Percentiles rank a stretch among this genome's conserved stretches.
These are phyloP conservation scores for Amiota mariae DNA, from an alignment of 2,888 invertebrate genomes.

Conservation along the genomic window DNA sequence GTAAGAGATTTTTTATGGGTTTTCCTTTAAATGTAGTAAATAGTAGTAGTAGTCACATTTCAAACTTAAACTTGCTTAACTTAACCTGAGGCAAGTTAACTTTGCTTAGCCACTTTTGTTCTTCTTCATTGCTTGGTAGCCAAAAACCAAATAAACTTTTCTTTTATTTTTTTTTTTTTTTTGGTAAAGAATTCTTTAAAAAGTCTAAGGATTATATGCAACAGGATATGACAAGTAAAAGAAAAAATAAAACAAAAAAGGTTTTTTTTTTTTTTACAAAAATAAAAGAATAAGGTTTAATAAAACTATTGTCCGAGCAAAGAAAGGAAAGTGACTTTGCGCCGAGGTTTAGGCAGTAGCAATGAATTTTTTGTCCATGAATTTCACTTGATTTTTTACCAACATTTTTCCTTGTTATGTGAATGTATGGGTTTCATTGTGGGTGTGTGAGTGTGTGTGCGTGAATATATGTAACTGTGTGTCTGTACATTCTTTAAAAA, in stretches of 20 bases:
- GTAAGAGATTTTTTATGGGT: too few species aligned
- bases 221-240: constrained; percentile 44
- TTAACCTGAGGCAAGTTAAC: too few species aligned
- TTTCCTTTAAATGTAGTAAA: too few species aligned
- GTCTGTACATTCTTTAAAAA: background rate
- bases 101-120: too few species aligned
- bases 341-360: constrained; percentile 51
- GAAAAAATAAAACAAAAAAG: constrained; percentile 10
- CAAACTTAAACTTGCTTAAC: too few species aligned
- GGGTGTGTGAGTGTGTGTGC: background rate
- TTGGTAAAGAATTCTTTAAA: too few species aligned
- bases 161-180: too few species aligned
- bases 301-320: background rate
- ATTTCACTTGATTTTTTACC: background rate
- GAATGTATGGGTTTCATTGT: background rate
- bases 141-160: too few species aligned
- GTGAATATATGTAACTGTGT: background rate
- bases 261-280: background rate
- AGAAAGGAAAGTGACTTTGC: constrained; percentile 35
- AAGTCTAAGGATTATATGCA: constrained; percentile 46
- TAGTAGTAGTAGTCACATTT: too few species aligned
- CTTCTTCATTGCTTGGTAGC: too few species aligned
- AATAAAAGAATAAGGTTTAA: background rate
- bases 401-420: background rate
- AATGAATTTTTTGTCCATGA: background rate